phyloP scores from a whole-genome alignment of 2,797 vertebrate genomes.

The Numenius phaeopus region DNA sequence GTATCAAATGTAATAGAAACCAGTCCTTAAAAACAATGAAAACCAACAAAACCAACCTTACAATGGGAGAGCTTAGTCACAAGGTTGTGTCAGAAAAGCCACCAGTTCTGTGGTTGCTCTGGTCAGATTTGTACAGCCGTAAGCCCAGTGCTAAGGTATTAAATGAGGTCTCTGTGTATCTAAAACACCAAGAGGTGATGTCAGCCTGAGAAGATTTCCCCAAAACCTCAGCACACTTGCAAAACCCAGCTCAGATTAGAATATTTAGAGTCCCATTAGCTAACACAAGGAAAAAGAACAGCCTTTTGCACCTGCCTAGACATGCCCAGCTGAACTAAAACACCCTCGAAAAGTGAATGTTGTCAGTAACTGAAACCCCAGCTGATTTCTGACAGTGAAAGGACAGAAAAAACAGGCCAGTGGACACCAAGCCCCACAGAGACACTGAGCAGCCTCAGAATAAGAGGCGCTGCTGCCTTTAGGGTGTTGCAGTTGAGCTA shows the following conservation, averaged over 20 bases:
- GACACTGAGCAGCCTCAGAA: neutral
- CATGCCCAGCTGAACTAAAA: neutral
- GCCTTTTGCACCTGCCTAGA: neutral
- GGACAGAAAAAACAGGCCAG: neutral
- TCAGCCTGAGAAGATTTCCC: neutral
- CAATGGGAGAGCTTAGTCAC: neutral
- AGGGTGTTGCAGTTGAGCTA: neutral
- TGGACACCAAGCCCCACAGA: neutral
- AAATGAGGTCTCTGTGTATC: neutral
- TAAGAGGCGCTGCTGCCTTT: neutral
- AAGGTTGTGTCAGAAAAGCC: neutral
- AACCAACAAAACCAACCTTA: neutral
- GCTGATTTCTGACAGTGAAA: neutral
- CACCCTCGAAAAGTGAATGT: neutral
- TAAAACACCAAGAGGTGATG: neutral
- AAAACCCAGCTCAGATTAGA: neutral
- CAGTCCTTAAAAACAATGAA: neutral
- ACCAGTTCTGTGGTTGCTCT: neutral
- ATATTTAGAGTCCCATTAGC: neutral
- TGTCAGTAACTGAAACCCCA: neutral
- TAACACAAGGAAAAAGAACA: neutral
- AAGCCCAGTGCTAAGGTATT: neutral
- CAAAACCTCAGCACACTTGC: neutral
- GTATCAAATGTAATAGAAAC: neutral
- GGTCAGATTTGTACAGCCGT: neutral